phyloP scores from a whole-genome alignment of 2,113 vertebrate species.

The Stictonetta naevosa region DNA sequence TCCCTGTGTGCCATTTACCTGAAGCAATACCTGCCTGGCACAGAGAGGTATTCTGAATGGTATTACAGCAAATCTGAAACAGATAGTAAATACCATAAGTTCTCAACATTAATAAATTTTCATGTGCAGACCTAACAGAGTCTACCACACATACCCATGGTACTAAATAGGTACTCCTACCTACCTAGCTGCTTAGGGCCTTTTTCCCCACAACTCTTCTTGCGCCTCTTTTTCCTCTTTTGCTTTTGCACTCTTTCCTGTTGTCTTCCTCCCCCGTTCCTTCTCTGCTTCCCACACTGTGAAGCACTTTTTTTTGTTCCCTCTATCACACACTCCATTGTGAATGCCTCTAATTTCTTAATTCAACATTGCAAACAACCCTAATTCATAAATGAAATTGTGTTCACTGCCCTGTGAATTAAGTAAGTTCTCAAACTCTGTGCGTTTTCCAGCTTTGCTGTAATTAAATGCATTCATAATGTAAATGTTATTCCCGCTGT shows the following conservation, averaged over 20 bases:
- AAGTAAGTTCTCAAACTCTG: slow-evolving; percentile 2
- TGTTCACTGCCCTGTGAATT: slow-evolving; percentile 16
- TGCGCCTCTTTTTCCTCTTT: not conserved
- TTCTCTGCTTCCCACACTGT: not conserved
- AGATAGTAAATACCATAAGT: not conserved
- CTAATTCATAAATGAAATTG: slow-evolving; percentile 43
- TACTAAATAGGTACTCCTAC: not conserved
- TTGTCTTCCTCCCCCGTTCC: not conserved
- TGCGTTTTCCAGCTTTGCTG: slow-evolving; percentile 38
- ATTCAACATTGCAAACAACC: not conserved
- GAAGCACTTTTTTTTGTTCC: not conserved
- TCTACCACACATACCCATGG: not conserved
- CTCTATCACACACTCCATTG: not conserved
- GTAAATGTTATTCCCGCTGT: slow-evolving; percentile 19
- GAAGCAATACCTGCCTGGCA: not conserved
- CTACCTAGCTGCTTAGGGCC: not conserved
- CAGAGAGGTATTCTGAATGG: not conserved
- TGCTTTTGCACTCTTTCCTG: not conserved
- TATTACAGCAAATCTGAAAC: not conserved
- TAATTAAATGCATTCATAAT: slow-evolving; percentile 34
- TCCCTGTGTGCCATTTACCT: not conserved
- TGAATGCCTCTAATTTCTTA: not conserved
- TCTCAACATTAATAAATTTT: not conserved
- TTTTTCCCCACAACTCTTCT: not conserved
- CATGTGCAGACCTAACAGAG: not conserved